phyloP scores from a whole-genome alignment of 2,113 vertebrate genomes.

The Beaufortia kweichowensis region DNA sequence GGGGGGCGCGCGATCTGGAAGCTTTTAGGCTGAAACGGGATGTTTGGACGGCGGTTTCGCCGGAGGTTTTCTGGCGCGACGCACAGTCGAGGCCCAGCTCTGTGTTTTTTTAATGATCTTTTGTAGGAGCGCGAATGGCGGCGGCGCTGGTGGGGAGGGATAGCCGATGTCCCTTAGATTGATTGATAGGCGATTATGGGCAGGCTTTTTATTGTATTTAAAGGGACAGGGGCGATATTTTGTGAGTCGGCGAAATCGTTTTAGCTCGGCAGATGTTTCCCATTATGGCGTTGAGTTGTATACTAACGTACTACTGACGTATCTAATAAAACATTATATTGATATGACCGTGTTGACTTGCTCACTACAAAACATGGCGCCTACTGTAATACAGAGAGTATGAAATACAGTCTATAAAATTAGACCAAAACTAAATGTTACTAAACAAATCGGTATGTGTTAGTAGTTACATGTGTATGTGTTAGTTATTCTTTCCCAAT shows the following conservation, averaged over 20 bases:
- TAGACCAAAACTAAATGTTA: background rate
- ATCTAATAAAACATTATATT: background rate
- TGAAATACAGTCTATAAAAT: background rate
- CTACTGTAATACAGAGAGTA: slow-evolving; percentile 31
- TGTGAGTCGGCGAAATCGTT: background rate
- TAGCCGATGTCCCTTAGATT: slow-evolving; percentile 55
- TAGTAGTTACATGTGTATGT: too few relatives aligned
- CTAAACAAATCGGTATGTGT: background rate
- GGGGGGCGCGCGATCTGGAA: slow-evolving; percentile 18
- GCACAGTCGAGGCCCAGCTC: slow-evolving; percentile 64
- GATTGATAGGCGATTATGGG: slow-evolving; percentile 54
- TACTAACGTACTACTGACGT: background rate
- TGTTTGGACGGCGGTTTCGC: slow-evolving; percentile 52
- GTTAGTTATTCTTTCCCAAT: background rate
- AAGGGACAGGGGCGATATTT: slow-evolving; percentile 43
- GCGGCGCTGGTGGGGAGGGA: slow-evolving; percentile 43
- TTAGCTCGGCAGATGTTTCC: background rate
- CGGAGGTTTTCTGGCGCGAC: slow-evolving; percentile 73
- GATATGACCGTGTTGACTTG: background rate
- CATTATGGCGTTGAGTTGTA: too few relatives aligned
- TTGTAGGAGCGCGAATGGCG: slow-evolving; percentile 53
- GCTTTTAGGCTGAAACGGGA: slow-evolving; percentile 25
- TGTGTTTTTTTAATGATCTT: slow-evolving; percentile 45
- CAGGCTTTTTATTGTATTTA: slow-evolving; percentile 51
- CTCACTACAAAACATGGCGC: slow-evolving; percentile 53